These are phyloP conservation scores for Lithobates sylvaticus DNA, from an alignment of 2,797 vertebrate species.

Conservation along the genomic window DNA sequence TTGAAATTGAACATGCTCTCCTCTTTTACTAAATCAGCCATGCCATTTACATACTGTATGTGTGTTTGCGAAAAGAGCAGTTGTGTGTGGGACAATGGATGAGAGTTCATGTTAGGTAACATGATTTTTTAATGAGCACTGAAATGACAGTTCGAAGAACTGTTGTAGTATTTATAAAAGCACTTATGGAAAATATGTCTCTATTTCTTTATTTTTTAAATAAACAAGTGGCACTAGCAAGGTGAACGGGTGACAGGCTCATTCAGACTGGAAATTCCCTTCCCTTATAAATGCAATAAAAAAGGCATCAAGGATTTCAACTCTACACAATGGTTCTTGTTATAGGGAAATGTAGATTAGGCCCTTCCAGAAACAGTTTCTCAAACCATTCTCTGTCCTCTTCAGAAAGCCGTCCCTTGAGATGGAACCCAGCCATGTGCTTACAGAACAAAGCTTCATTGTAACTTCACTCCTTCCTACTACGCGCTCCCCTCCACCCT, in stretches of 20 bases:
- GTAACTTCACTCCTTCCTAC: not conserved
- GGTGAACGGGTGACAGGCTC: conserved; percentile 10
- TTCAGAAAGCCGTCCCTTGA: conserved; percentile 27
- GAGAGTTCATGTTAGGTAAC: too few relatives aligned
- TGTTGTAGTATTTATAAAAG: not conserved
- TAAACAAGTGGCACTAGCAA: not conserved
- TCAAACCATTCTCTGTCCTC: conserved; percentile 41
- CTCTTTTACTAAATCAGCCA: too few relatives aligned
- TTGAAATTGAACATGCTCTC: not conserved
- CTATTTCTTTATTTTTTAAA: not conserved
- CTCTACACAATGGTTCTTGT: conserved; percentile 32
- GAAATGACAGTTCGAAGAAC: not conserved
- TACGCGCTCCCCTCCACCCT: not conserved
- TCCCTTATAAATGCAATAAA: conserved; percentile 6
- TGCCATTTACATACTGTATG: not conserved
- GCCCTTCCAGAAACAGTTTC: conserved; percentile 18
- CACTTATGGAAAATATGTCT: not conserved
- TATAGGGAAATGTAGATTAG: conserved; percentile 52
- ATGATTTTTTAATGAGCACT: not conserved
- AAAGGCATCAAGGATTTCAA: conserved; percentile 39
- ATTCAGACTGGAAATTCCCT: not conserved
- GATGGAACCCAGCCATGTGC: conserved; percentile 24
- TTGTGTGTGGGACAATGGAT: not conserved
- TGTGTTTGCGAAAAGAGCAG: not conserved
- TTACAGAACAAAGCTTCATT: conserved; percentile 30